Evolutionary conservation across 2,113 vertebrate genomes (phyloP).

Genomic region (Silurus asotus): DNA sequence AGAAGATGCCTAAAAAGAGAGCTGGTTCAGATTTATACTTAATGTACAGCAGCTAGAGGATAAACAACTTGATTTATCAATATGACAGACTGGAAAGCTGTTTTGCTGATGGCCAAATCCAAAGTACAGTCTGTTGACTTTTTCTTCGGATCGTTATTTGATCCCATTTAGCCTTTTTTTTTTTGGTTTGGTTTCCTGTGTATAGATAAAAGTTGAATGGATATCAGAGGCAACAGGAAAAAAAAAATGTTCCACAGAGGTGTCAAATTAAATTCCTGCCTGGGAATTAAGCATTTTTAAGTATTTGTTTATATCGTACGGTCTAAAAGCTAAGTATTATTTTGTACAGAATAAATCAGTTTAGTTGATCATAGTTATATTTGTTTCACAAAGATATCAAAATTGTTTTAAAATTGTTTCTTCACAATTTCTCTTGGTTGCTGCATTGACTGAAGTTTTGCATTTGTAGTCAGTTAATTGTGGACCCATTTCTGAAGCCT

Average conservation of each 20-base stretch:
- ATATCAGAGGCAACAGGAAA: neutral
- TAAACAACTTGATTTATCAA: neutral
- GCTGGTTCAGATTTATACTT: neutral
- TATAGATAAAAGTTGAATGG: neutral
- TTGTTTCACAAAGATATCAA: neutral
- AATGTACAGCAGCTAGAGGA: neutral
- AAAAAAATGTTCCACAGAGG: neutral
- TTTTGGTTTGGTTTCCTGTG: too few species aligned
- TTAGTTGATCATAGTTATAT: neutral
- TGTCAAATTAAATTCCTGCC: neutral
- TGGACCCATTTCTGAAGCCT: neutral
- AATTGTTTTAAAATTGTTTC: neutral
- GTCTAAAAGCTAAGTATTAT: neutral
- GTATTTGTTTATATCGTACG: neutral
- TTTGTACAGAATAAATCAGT: neutral
- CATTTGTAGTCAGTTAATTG: neutral
- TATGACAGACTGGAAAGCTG: neutral
- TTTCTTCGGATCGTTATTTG: neutral
- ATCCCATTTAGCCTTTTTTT: neutral
- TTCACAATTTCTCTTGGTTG: neutral
- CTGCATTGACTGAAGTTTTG: too few species aligned
- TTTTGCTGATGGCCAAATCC: neutral
- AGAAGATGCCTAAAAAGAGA: neutral
- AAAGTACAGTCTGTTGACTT: neutral
- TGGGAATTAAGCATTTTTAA: neutral